These are phyloP conservation scores for Agriopis aurantiaria DNA, from an alignment of 2,888 invertebrate genomes.

Conservation along the genomic window DNA sequence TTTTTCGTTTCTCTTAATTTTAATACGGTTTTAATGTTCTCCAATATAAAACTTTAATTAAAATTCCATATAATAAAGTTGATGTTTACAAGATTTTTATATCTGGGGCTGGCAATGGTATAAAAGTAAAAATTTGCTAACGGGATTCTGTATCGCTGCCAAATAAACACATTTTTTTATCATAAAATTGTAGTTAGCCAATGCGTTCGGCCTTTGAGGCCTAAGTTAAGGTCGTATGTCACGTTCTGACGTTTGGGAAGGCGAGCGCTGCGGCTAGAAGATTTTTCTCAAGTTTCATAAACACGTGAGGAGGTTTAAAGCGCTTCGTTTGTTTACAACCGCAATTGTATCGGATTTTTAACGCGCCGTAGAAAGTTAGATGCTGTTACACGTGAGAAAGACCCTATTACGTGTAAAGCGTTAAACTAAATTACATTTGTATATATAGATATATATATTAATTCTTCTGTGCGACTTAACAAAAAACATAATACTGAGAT, in stretches of 20 bases:
- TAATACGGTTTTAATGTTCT: slow-evolving; percentile 57
- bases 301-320: slow-evolving; percentile 35
- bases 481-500: slow-evolving; percentile 4
- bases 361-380: slow-evolving; percentile 32
- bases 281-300: slow-evolving; percentile 34
- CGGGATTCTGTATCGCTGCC: slow-evolving; percentile 31
- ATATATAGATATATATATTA: background rate
- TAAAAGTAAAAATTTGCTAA: slow-evolving; percentile 25
- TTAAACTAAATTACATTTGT: slow-evolving; percentile 33
- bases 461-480: background rate
- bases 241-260: slow-evolving; percentile 34
- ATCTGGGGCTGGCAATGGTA: slow-evolving; percentile 31
- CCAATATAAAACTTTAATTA: slow-evolving; percentile 50
- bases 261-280: slow-evolving; percentile 25
- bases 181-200: slow-evolving; percentile 23
- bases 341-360: slow-evolving; percentile 30
- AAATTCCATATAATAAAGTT: slow-evolving; percentile 46
- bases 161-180: slow-evolving; percentile 27
- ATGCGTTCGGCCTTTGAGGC: slow-evolving; percentile 37
- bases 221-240: slow-evolving; percentile 41
- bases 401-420: slow-evolving; percentile 20
- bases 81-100: slow-evolving; percentile 39
- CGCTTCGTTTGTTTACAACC: slow-evolving; percentile 31
- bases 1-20: slow-evolving; percentile 62
- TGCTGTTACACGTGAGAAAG: slow-evolving; percentile 20